These are phyloP conservation scores for Tortricodes alternella DNA, from an alignment of 2,888 invertebrate species.

Conservation along the genomic window DNA sequence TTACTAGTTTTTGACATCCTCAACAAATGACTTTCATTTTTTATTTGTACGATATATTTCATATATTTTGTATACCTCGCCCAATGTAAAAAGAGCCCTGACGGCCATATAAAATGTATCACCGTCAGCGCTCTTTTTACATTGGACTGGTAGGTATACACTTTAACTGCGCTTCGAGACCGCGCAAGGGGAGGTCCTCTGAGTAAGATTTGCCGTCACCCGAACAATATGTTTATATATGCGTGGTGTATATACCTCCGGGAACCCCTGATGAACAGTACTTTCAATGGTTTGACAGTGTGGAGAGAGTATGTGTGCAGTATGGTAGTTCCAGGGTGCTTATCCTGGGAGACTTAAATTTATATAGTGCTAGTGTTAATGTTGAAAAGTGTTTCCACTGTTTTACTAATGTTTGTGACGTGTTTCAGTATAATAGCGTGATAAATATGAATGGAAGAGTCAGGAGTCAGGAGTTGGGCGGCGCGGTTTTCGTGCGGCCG, in stretches of 20 bases:
- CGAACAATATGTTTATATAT: background rate
- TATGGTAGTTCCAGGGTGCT: background rate
- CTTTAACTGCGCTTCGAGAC: background rate
- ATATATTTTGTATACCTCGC: too few species aligned
- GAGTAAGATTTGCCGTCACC: background rate
- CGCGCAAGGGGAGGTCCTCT: background rate
- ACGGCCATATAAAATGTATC: too few species aligned
- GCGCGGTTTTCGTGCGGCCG: background rate
- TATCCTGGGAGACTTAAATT: constrained; percentile 1
- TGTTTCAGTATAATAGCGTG: background rate
- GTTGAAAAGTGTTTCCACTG: background rate
- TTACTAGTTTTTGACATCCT: too few species aligned
- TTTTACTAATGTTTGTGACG: background rate
- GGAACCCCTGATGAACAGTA: background rate
- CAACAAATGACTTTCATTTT: too few species aligned
- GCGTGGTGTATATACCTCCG: background rate
- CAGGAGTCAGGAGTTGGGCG: background rate
- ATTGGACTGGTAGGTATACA: too few species aligned
- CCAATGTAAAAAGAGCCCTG: too few species aligned
- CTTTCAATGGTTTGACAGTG: background rate
- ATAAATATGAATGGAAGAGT: background rate
- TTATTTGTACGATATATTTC: too few species aligned
- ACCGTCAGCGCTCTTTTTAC: too few species aligned
- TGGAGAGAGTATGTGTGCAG: background rate
- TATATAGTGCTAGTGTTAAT: background rate